These are phyloP conservation scores for Tyrannus savana DNA, from an alignment of 2,113 vertebrate genomes.

Conservation along the genomic window DNA sequence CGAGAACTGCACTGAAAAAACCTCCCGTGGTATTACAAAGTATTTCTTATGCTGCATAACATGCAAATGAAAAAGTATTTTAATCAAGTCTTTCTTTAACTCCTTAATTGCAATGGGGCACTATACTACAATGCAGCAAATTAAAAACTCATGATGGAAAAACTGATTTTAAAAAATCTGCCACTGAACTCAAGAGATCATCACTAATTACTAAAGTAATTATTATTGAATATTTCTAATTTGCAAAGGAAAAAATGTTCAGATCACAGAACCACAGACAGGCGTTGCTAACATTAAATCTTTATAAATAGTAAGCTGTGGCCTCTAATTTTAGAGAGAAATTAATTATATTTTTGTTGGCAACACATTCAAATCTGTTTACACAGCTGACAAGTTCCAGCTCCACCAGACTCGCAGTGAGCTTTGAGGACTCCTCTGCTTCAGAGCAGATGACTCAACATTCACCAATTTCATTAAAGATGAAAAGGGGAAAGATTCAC, in stretches of 20 bases:
- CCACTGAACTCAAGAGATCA: not conserved
- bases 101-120: not conserved
- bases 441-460: conserved; percentile 78
- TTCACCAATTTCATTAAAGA: conserved; percentile 71
- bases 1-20: conserved; percentile 85
- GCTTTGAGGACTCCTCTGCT: conserved; percentile 71
- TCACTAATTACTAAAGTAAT: conserved; percentile 25
- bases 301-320: conserved; percentile 72
- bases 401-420: conserved; percentile 71
- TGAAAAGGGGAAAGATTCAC: conserved; percentile 66
- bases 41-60: conserved; percentile 70
- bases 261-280: not conserved
- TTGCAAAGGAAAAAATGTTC: conserved; percentile 41
- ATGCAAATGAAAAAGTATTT: conserved; percentile 66
- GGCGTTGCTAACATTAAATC: conserved; percentile 69
- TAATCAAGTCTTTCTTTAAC: conserved; percentile 65
- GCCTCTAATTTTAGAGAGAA: conserved; percentile 76
- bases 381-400: conserved; percentile 82
- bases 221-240: conserved; percentile 26
- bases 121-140: not conserved
- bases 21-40: conserved; percentile 68
- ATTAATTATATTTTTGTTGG: conserved; percentile 84
- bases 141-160: not conserved
- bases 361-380: conserved; percentile 81
- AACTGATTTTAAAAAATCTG: not conserved